Conservation (phyloP, 2,797 vertebrate species). For the Parauchenoglanis ngamensis region DNA sequence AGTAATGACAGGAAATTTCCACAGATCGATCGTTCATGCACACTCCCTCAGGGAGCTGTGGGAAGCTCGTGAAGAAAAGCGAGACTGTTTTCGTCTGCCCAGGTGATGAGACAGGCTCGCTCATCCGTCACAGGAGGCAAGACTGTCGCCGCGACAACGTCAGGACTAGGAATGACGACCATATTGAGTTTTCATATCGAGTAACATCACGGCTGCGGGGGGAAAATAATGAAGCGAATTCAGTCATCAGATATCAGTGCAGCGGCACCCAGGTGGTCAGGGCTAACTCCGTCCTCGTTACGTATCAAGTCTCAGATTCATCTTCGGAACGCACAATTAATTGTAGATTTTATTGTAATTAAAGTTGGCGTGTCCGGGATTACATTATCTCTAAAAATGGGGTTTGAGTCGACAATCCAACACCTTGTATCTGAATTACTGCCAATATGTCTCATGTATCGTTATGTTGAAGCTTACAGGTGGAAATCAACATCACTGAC, state of each 20-base stretch:
- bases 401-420: not conserved
- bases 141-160: not conserved
- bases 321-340: not conserved
- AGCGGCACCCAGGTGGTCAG: not conserved
- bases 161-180: not conserved
- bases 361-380: not conserved
- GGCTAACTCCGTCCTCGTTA: not conserved
- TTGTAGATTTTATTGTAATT: not conserved
- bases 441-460: no score
- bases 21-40: conserved; percentile 40
- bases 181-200: not conserved
- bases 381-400: not conserved
- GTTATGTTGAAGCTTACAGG: not conserved
- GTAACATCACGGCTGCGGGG: not conserved
- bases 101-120: conserved; percentile 14
- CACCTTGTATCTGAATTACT: no score
- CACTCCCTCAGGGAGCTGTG: conserved; percentile 32
- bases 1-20: conserved; percentile 31
- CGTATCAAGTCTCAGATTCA: not conserved
- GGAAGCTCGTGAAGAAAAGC: not conserved
- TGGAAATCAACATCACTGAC: not conserved
- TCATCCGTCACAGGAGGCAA: not conserved
- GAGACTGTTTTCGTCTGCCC: conserved; percentile 30
- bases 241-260: not conserved
- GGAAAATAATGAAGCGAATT: not conserved